Evolutionary conservation across 2,888 invertebrate species (phyloP), one percentile per base, ranked within the genome.

Genomic region (Furcula furcula): DNA sequence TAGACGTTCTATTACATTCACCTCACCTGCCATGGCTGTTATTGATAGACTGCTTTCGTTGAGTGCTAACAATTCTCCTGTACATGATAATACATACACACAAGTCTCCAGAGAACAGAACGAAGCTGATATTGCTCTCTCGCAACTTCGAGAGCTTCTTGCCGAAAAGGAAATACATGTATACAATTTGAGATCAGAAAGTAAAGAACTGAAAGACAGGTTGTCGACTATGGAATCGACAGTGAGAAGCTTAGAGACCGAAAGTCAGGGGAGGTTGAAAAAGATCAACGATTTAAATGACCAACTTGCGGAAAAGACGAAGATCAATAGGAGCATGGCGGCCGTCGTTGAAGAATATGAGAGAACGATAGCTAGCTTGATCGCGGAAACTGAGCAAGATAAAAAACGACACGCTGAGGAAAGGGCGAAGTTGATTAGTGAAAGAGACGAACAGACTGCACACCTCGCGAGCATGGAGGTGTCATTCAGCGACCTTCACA

Each of bases 331-430:
- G 58, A 89, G 89, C 57, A 81, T 91, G 82, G 93, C 93, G 57
- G 88, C 91, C 52, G 92, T 94, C 28, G 92, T 95, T 59, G 92
- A 93, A 64, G 94, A 94, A 62, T 95, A 94, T 81, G 94, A 95
- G 71, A 93, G 93, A 68, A 94, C 94, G 40, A 94, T 95, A 63
- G 92, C 94, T 10, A 92, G 92, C 71, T 87, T 94, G 63, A 92
- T 94, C 60, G 91, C 92, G 26, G 93, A 94, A 65, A 93, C 91
- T 52, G 94, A 94, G 60, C 91, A 92, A 54, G 92, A 93, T 40
- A 91, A 91, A 57, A 91, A 92, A 64, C 77, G 89, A 46, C 80
- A 86, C 48, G 90, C 90, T 12, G 89, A 90, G 36, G 90, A 90
- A 42, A 84, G 90, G 53, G 71, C 73, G 15, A 87, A 81, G 52